A percentile compares a stretch with the other conserved stretches of the same genome.
Conservation (phyloP, 2,113 vertebrate genomes). For the Recurvirostra avosetta region DNA sequence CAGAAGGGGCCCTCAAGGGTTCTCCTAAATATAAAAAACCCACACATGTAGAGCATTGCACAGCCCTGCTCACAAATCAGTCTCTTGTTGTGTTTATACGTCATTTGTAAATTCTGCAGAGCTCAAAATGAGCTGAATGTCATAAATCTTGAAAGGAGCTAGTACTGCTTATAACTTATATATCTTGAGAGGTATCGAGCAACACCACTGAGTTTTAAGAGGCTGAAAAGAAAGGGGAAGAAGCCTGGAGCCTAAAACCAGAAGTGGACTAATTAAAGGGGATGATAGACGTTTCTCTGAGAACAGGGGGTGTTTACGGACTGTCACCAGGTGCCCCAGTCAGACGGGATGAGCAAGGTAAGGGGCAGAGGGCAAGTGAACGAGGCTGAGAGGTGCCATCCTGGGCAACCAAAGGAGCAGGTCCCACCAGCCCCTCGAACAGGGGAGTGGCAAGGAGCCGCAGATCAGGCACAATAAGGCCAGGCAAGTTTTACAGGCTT, state of each 20-base stretch:
- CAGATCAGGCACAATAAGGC: not conserved
- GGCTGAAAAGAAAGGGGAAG: not conserved
- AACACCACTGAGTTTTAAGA: not conserved
- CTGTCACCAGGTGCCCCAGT: not conserved
- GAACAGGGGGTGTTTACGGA: not conserved
- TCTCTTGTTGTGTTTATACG: not conserved
- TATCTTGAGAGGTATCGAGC: not conserved
- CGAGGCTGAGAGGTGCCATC: not conserved
- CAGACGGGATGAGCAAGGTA: not conserved
- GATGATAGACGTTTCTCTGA: not conserved
- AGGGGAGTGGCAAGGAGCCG: not conserved
- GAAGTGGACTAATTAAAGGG: not conserved
- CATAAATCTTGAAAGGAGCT: conserved; percentile 21
- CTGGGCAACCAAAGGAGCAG: not conserved
- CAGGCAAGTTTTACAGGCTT: not conserved
- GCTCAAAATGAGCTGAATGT: not conserved
- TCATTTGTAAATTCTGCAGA: conserved; percentile 20
- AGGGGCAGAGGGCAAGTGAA: not conserved
- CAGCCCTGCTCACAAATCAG: conserved; percentile 16
- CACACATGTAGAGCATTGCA: not conserved
- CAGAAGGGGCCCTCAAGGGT: not conserved
- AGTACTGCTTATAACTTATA: not conserved
- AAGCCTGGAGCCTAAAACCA: not conserved
- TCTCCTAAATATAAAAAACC: not conserved
- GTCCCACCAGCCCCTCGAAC: not conserved